Evolutionary conservation across 2,797 vertebrate genomes (phyloP), one percentile per base, ranked within the genome.

Genomic region (Scolopax rusticola): DNA sequence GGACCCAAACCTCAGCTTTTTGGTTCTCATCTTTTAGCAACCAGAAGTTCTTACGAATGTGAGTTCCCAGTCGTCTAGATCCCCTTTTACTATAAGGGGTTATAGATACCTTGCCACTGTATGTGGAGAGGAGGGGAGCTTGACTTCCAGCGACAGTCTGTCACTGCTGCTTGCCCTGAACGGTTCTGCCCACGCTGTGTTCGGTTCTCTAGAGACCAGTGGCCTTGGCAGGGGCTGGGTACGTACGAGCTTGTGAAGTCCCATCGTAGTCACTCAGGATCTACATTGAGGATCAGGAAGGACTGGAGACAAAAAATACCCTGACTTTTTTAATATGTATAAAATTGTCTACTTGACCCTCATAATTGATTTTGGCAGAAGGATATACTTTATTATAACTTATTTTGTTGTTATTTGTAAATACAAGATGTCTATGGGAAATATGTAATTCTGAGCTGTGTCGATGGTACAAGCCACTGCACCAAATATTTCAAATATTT

Each of bases 391-490:
- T 98, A 97, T 97, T 97, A 89, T 98, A 98, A 98, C 97, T 98
- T 98, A 98, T 98, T 98, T 98, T 97, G 93, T 97, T 97, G 94
- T 98, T 97, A 96, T 97, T 96, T 98, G 98, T 98, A 98, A 98
- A 98, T 98, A 98, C 94, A 97, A 98, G 97, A 98, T 98, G 97
- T 98, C 94, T 98, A 98, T 98, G 97, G 98, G 97, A 98, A 98
- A 98, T 97, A 91, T 87, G 94, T 98, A 98, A 91, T 98, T 96
- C 97, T 95, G 96, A 97, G 94, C 97, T 97, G 81, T 96, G 94
- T 96, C 93, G 94, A 93, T 89, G 93, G 94, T 98, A 96, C 77
- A 96, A 97, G 97, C 98, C 96, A 91, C 92, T 94, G 95, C 97
- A 95, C 91, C 95, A 95, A 98, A 97, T 97, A 95, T 95, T 97